A percentile compares a stretch with the other conserved stretches of the same genome.
phyloP scores from a whole-genome alignment of 2,797 vertebrate species.

The Trichosurus vulpecula region DNA sequence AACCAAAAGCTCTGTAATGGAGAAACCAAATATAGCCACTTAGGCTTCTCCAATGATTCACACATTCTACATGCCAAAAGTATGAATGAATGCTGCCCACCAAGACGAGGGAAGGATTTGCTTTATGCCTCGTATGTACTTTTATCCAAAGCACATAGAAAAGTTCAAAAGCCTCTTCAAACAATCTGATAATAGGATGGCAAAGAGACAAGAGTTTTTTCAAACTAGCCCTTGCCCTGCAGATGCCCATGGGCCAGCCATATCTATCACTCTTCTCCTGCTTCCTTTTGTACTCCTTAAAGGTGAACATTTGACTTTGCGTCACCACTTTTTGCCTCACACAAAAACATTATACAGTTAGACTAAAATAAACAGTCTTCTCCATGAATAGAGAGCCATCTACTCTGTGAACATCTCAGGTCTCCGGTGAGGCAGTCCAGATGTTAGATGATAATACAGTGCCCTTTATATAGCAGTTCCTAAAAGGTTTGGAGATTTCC shows the following conservation, averaged over 20 bases:
- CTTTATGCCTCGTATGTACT: not conserved
- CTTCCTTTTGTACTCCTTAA: conserved; percentile 52
- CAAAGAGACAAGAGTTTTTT: not conserved
- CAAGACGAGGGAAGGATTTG: conserved; percentile 33
- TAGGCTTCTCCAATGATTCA: conserved; percentile 41
- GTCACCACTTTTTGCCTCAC: conserved; percentile 23
- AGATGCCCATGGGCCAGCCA: conserved; percentile 24
- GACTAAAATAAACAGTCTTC: conserved; percentile 40
- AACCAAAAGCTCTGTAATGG: not conserved
- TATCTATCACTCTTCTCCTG: conserved; percentile 16
- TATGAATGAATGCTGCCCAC: not conserved
- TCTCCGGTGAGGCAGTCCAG: conserved; percentile 46
- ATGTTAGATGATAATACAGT: conserved; percentile 58
- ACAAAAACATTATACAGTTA: conserved; percentile 54
- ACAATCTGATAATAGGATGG: conserved; percentile 46
- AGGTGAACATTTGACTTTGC: conserved; percentile 56
- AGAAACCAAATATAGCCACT: conserved; percentile 17
- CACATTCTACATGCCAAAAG: conserved; percentile 42
- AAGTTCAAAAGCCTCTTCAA: conserved; percentile 58
- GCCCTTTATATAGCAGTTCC: conserved; percentile 53
- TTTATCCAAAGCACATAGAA: conserved; percentile 53
- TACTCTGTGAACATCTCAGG: conserved; percentile 43
- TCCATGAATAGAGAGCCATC: conserved; percentile 21
- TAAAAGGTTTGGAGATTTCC: conserved; percentile 61
- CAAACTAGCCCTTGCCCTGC: conserved; percentile 49